Percentiles rank a stretch among this genome's conserved stretches.
These are phyloP conservation scores for Aphelinus certus DNA, from an alignment of 1,140 invertebrate species.

Conservation along the genomic window DNA sequence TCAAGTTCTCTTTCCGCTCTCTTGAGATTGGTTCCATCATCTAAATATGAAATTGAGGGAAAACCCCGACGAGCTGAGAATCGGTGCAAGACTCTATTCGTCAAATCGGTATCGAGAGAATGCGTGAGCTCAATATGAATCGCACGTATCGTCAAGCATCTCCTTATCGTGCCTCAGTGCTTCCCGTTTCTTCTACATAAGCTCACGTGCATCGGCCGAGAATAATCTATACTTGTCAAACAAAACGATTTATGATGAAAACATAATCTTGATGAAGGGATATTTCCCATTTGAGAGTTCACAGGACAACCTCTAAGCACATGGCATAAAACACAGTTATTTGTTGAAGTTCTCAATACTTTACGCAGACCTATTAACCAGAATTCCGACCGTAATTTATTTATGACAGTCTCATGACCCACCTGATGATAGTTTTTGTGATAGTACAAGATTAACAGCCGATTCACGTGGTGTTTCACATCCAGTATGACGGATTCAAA, in stretches of 20 bases:
- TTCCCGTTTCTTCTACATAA: not conserved
- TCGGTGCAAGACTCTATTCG: slow-evolving; percentile 43
- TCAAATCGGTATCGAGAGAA: slow-evolving; percentile 40
- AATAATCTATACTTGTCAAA: not conserved
- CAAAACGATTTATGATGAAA: not conserved
- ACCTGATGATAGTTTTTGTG: not conserved
- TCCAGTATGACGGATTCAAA: not conserved
- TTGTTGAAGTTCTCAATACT: not conserved
- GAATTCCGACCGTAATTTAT: not conserved
- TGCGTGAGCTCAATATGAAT: slow-evolving; percentile 45
- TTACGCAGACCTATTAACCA: not conserved
- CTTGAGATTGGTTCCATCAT: too few relatives aligned
- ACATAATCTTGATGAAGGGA: not conserved
- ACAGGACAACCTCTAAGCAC: not conserved
- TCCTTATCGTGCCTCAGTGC: not conserved
- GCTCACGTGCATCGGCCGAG: not conserved
- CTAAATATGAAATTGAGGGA: too few relatives aligned
- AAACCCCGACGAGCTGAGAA: slow-evolving; percentile 36
- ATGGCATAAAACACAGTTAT: not conserved
- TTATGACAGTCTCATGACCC: not conserved
- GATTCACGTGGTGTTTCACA: not conserved
- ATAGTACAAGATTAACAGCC: not conserved
- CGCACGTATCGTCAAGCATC: not conserved
- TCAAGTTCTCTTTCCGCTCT: too few relatives aligned
- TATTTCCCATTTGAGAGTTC: not conserved